Evolutionary conservation across 1,140 invertebrate genomes (phyloP), one percentile per base, ranked within the genome.

Genomic region (Drosophila pallidifrons): DNA sequence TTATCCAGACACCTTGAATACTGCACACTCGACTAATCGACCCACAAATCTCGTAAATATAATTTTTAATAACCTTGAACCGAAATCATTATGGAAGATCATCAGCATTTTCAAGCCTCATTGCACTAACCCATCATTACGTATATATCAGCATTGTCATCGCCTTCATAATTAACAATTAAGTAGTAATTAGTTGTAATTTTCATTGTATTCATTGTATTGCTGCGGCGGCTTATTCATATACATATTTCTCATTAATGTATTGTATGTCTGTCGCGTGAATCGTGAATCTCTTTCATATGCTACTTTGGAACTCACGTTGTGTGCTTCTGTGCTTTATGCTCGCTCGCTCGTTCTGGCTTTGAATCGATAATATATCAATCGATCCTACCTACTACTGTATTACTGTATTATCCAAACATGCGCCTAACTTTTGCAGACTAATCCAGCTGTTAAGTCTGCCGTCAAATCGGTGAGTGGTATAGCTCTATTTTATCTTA

Each of bases 381-480:
- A 7, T 30, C 63, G 38, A 38, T 46, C 15, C 38, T 32, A 54
- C 25, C 47, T 25, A 49, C 49, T 52, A 52, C 51, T 45, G 47
- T 38, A 55, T 54, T 45, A 49, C 32, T 67, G 64, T 73, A 52
- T 28, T 73, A 73, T 75, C 59, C 58, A 77, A 81, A 82, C 61
- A 76, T 77, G 68, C 81, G 81, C 75, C 70, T 83, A 82, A 83
- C 77, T 81, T 89, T 95, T 95, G 71, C 93, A 96, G 95, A 96
- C 96, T 35, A 97, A 97, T 94, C 96, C 96, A 76, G 96, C 96
- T 79, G 94, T 97, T 87, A 96, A 96, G 93, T 96, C 95, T 82
- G 96, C 96, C 77, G 96, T 97, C 52, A 96, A 96, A 94, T 95
- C 95, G 92, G 96, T 97, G 94, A 95, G 94, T 94, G 91, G 90